Conservation (phyloP, 2,888 invertebrate species). For the Anthrax anthrax region DNA sequence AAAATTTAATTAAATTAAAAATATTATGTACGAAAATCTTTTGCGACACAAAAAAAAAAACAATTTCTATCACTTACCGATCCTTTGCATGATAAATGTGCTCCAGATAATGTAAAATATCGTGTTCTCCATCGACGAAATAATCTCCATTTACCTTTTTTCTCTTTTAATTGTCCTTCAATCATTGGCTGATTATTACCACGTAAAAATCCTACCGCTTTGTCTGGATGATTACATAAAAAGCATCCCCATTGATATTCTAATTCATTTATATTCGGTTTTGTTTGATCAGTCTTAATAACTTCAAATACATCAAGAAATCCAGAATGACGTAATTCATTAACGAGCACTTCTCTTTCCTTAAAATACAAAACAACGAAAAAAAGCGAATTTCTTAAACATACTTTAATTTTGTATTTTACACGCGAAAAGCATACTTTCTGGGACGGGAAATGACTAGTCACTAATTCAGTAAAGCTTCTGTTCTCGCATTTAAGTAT, state of each 20-base stretch:
- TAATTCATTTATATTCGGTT: slow-evolving; percentile 36
- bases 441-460: slow-evolving; percentile 81
- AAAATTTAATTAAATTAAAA: slow-evolving; percentile 16
- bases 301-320: slow-evolving; percentile 91
- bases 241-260: slow-evolving; percentile 73
- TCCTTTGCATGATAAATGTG: slow-evolving; percentile 75
- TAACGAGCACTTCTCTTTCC: slow-evolving; percentile 75
- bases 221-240: slow-evolving; percentile 83
- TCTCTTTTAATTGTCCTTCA: slow-evolving; percentile 81
- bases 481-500: slow-evolving; percentile 82
- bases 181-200: slow-evolving; percentile 75
- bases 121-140: slow-evolving; percentile 85
- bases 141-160: slow-evolving; percentile 81
- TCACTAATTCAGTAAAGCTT: slow-evolving; percentile 78
- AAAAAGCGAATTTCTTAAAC: not conserved
- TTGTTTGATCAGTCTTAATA: slow-evolving; percentile 36
- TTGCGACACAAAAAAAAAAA: slow-evolving; percentile 36
- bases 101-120: slow-evolving; percentile 87
- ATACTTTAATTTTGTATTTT: no score
- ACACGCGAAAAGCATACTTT: no score
- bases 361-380: no score
- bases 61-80: slow-evolving; percentile 43
- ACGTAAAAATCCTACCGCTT: slow-evolving; percentile 67
- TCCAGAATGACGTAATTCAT: slow-evolving; percentile 71
- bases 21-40: slow-evolving; percentile 20